Conservation (phyloP, 1,140 invertebrate genomes). For the Vanessa tameamea region DNA sequence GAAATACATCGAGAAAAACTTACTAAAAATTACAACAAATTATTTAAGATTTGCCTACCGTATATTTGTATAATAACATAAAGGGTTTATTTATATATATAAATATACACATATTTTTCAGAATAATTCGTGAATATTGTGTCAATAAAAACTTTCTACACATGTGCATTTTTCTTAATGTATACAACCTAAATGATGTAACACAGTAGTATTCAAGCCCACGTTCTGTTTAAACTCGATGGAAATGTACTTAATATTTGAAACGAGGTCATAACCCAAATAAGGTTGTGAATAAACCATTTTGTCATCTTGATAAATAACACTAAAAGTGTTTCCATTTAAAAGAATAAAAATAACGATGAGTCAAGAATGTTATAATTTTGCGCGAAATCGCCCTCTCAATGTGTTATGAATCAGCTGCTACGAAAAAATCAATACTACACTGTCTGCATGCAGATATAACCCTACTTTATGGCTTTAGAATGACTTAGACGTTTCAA, state of each 20-base stretch:
- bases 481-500: not conserved
- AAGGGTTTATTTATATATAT: too few species aligned
- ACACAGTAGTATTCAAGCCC: conserved; percentile 18
- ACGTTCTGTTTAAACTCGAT: conserved; percentile 4
- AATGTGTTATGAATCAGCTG: conserved; percentile 63
- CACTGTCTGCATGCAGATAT: conserved; percentile 37
- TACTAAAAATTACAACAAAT: too few species aligned
- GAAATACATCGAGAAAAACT: too few species aligned
- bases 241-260: conserved; percentile 18
- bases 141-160: too few species aligned
- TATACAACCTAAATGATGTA: conserved; percentile 23
- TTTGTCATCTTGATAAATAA: conserved; percentile 18
- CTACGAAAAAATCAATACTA: conserved; percentile 70
- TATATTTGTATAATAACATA: too few species aligned
- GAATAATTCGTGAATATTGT: too few species aligned
- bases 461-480: conserved; percentile 15
- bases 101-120: too few species aligned
- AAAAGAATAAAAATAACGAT: conserved; percentile 60
- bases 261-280: conserved; percentile 9
- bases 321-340: conserved; percentile 25
- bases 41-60: too few species aligned
- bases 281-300: conserved; percentile 14
- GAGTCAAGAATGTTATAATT: conserved; percentile 57
- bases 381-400: conserved; percentile 59
- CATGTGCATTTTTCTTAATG: not conserved